phyloP scores from a whole-genome alignment of 2,797 vertebrate genomes.

The Scolopax bukidnonensis region DNA sequence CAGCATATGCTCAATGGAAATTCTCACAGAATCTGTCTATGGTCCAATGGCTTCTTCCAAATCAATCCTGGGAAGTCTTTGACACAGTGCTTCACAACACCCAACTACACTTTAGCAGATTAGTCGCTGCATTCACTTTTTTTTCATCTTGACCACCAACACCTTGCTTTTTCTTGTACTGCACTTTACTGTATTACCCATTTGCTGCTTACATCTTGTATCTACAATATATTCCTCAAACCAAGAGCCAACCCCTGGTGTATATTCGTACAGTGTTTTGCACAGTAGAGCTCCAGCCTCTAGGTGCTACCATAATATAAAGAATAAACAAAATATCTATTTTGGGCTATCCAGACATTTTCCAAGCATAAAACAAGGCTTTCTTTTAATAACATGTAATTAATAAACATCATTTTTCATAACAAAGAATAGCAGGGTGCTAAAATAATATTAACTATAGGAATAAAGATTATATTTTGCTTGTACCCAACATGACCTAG shows the following conservation, averaged over 20 bases:
- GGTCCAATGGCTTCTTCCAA: neutral
- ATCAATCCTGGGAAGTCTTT: neutral
- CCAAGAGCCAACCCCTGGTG: neutral
- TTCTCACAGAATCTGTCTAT: neutral
- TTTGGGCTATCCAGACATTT: neutral
- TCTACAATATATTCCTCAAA: neutral
- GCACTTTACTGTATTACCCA: neutral
- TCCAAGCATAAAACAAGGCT: neutral
- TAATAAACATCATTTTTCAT: neutral
- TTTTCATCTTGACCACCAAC: neutral
- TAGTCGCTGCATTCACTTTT: neutral
- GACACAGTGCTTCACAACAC: neutral
- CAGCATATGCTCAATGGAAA: neutral
- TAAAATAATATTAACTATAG: neutral
- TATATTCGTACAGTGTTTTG: neutral
- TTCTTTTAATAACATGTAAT: neutral
- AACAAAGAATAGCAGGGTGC: neutral
- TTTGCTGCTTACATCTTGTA: neutral
- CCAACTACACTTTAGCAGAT: neutral
- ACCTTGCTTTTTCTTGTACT: neutral
- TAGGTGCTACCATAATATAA: slow-evolving; percentile 63
- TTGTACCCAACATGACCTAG: neutral
- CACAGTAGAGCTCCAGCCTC: slow-evolving; percentile 12
- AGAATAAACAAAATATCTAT: slow-evolving; percentile 19
- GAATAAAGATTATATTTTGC: neutral